phyloP scores from a whole-genome alignment of 2,113 vertebrate genomes.

The Gallinago paraguaiae region DNA sequence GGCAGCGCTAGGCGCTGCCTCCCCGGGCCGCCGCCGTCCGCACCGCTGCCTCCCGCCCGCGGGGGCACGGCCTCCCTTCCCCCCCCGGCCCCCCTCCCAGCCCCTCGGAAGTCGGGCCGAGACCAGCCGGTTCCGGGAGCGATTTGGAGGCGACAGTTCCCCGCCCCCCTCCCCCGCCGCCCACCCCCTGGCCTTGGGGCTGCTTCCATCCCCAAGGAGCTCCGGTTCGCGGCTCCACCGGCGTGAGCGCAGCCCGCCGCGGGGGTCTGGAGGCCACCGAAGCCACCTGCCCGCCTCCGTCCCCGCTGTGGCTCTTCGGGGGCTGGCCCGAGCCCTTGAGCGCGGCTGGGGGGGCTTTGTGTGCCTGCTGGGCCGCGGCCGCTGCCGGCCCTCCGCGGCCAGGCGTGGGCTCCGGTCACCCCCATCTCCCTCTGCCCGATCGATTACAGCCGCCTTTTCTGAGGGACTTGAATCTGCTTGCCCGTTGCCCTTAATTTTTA shows the following conservation, averaged over 20 bases:
- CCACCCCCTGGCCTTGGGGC: neutral
- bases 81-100: neutral
- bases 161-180: neutral
- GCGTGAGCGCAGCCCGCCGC: too few species aligned
- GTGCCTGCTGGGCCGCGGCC: neutral
- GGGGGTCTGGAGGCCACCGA: neutral
- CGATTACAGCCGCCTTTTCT: neutral
- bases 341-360: constrained; percentile 24
- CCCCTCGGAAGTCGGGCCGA: neutral
- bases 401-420: neutral
- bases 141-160: neutral
- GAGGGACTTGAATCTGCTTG: neutral
- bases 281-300: neutral
- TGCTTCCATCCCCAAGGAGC: neutral
- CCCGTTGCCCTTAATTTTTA: constrained; percentile 63
- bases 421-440: neutral
- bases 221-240: neutral
- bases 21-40: neutral
- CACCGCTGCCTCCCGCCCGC: neutral
- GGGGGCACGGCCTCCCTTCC: neutral
- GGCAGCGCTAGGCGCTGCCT: neutral
- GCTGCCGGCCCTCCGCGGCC: neutral
- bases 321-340: neutral
- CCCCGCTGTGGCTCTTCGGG: neutral
- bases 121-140: neutral